Percentiles rank a stretch among this genome's conserved stretches.
phyloP scores from a whole-genome alignment of 1,140 invertebrate genomes.

The Apis laboriosa region DNA sequence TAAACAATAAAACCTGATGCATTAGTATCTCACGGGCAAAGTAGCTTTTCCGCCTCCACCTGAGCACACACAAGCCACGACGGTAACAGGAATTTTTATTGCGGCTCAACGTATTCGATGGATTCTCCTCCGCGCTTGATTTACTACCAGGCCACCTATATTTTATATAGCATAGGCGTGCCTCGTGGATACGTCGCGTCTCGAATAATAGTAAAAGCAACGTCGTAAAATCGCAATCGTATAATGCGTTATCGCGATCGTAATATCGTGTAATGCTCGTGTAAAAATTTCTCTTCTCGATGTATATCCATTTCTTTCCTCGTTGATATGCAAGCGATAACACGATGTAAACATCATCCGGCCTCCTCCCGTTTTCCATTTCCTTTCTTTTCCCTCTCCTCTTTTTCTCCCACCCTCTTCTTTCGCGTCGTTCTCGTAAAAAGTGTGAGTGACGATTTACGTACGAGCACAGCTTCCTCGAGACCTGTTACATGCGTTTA shows the following conservation, averaged over 20 bases:
- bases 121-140: conserved; percentile 1
- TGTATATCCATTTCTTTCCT: neutral
- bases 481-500: neutral
- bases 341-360: neutral
- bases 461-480: neutral
- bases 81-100: conserved; percentile 1
- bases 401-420: neutral
- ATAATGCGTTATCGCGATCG: conserved; percentile 73
- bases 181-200: conserved; percentile 6
- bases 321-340: neutral
- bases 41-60: conserved; percentile 5
- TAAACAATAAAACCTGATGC: conserved; percentile 44
- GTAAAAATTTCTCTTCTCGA: conserved; percentile 47
- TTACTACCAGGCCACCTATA: neutral
- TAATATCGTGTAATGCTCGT: conserved; percentile 47
- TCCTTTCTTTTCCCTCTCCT: neutral
- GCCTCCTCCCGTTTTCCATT: neutral
- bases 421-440: neutral
- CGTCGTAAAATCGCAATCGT: conserved; percentile 71
- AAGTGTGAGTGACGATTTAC: neutral
- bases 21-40: conserved; percentile 20
- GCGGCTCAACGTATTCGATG: conserved; percentile 3
- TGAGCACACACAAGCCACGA: conserved; percentile 11
- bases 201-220: conserved; percentile 65
- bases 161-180: conserved; percentile 20